Evolutionary conservation across 2,113 vertebrate genomes (phyloP).

Genomic region (Clinocottus analis): DNA sequence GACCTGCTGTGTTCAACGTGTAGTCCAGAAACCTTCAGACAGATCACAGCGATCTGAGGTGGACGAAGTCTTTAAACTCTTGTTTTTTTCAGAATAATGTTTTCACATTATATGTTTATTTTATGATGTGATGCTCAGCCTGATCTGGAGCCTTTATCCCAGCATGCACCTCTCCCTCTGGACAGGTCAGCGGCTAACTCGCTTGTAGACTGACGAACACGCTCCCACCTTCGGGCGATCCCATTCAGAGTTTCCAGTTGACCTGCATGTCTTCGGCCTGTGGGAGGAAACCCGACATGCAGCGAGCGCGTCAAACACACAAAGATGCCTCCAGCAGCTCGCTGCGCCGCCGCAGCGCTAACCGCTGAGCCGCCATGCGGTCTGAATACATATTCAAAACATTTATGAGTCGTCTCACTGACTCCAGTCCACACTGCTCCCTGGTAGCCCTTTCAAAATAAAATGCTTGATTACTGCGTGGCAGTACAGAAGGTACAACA

Average conservation of each 20-base stretch:
- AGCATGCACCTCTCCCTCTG: slow-evolving; percentile 26
- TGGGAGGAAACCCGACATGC: slow-evolving; percentile 47
- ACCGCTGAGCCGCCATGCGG: background rate
- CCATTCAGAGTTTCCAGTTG: slow-evolving; percentile 58
- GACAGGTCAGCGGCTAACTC: slow-evolving; percentile 38
- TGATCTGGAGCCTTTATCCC: slow-evolving; percentile 25
- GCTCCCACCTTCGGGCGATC: slow-evolving; percentile 55
- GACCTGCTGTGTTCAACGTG: background rate
- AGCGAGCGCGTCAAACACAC: slow-evolving; percentile 17
- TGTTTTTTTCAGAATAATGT: background rate
- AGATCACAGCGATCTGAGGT: too few relatives aligned
- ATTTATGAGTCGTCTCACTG: background rate
- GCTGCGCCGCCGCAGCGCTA: background rate
- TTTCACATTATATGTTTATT: background rate
- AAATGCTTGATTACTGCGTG: background rate
- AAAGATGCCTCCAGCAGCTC: slow-evolving; percentile 19
- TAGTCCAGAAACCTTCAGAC: background rate
- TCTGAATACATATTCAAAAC: slow-evolving; percentile 14
- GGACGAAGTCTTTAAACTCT: background rate
- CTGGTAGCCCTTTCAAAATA: background rate
- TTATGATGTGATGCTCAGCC: background rate
- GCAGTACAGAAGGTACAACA: background rate
- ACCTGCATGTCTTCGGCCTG: slow-evolving; percentile 43
- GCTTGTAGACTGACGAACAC: slow-evolving; percentile 48
- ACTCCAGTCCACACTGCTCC: background rate